Evolutionary conservation across 2,113 vertebrate genomes (phyloP).

Genomic region (Solea solea): DNA sequence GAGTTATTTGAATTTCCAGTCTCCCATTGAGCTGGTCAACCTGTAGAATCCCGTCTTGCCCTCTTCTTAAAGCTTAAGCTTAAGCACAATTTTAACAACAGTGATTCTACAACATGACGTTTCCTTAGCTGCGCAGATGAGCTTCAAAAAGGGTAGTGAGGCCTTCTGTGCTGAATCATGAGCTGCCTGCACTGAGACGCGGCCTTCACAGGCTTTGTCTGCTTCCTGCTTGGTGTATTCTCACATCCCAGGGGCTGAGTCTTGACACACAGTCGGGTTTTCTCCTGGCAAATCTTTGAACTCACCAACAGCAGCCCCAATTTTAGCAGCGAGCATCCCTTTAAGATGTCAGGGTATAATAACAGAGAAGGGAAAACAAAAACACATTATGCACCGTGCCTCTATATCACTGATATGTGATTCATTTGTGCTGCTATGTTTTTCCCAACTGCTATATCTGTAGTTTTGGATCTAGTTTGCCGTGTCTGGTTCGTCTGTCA

Average conservation of each 20-base stretch:
- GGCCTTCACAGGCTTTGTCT: too few species aligned
- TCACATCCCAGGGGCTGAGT: background rate
- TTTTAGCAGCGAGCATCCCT: slow-evolving; percentile 9
- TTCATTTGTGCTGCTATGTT: background rate
- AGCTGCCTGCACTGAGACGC: background rate
- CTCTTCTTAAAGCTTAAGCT: too few species aligned
- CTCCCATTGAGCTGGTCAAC: too few species aligned
- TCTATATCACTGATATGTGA: background rate
- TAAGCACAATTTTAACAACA: background rate
- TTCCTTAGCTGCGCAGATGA: too few species aligned
- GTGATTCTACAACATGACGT: background rate
- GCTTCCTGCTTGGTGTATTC: background rate
- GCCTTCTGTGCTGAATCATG: background rate
- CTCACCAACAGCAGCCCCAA: slow-evolving; percentile 22
- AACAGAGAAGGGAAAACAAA: background rate
- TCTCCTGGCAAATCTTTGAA: slow-evolving; percentile 1
- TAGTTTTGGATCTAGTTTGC: slow-evolving; percentile 20
- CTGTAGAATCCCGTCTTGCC: too few species aligned
- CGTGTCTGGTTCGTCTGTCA: slow-evolving; percentile 4
- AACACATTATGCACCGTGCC: background rate
- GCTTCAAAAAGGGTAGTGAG: background rate
- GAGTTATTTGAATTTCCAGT: background rate
- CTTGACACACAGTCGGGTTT: background rate
- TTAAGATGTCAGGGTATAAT: background rate
- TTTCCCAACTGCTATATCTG: slow-evolving; percentile 25